Percentiles rank a stretch among this genome's conserved stretches.
These are phyloP conservation scores for Pseudomyrmex pallidus DNA, from an alignment of 1,140 invertebrate species.

Conservation along the genomic window DNA sequence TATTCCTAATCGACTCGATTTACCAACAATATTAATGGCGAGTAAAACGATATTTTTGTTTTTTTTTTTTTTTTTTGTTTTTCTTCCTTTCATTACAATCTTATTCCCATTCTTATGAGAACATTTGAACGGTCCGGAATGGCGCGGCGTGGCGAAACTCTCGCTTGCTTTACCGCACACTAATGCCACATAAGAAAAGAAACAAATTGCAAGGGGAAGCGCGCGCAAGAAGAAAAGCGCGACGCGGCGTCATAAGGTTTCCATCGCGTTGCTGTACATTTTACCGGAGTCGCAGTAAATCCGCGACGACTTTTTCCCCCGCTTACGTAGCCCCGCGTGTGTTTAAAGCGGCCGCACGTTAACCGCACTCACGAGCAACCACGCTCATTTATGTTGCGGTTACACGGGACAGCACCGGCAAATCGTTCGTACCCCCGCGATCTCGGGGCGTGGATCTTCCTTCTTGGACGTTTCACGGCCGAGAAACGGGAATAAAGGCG, in stretches of 20 bases:
- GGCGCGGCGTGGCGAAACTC: neutral
- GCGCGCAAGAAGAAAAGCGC: neutral
- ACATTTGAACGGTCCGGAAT: neutral
- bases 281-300: slow-evolving; percentile 51
- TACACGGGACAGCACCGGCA: slow-evolving; percentile 55
- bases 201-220: slow-evolving; percentile 3
- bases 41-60: neutral
- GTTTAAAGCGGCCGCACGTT: slow-evolving; percentile 64
- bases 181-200: slow-evolving; percentile 17
- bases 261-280: slow-evolving; percentile 17
- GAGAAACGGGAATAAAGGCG: slow-evolving; percentile 52
- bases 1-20: slow-evolving; percentile 1
- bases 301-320: slow-evolving; percentile 45
- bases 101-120: neutral
- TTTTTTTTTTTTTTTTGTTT: no score
- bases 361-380: slow-evolving; percentile 57
- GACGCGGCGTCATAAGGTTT: slow-evolving; percentile 22
- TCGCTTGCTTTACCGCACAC: neutral
- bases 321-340: slow-evolving; percentile 37
- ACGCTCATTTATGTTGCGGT: slow-evolving; percentile 72
- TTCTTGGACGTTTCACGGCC: slow-evolving; percentile 55
- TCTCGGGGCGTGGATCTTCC: slow-evolving; percentile 63
- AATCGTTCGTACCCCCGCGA: slow-evolving; percentile 62
- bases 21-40: neutral
- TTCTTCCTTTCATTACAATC: neutral